Evolutionary conservation across 2,113 vertebrate species (phyloP).

Genomic region (Cheilinus undulatus): DNA sequence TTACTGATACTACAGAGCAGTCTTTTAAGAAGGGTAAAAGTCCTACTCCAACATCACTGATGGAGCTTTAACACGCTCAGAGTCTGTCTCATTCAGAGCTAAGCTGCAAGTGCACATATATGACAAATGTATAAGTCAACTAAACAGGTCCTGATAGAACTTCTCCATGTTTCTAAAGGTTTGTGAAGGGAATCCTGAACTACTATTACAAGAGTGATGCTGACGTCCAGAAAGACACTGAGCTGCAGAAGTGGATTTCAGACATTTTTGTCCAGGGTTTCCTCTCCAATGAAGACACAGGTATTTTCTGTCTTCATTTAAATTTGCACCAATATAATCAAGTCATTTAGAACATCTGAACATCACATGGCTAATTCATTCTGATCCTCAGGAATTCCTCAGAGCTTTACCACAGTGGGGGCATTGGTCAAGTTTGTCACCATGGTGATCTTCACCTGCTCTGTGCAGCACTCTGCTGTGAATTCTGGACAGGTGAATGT

Average conservation of each 20-base stretch:
- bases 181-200: conserved; percentile 67
- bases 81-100: too few species aligned
- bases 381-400: conserved; percentile 63
- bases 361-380: not conserved
- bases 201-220: conserved; percentile 68
- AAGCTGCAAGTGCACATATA: too few species aligned
- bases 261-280: conserved; percentile 87
- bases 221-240: conserved; percentile 73
- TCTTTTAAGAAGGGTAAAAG: too few species aligned
- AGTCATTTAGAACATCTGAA: too few species aligned
- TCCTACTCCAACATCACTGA: too few species aligned
- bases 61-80: too few species aligned
- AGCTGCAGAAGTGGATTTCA: conserved; percentile 85
- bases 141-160: not conserved
- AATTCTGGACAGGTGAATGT: conserved; percentile 74
- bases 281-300: conserved; percentile 74
- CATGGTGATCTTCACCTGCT: conserved; percentile 75
- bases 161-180: conserved; percentile 49
- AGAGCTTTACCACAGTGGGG: conserved; percentile 21
- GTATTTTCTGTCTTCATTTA: conserved; percentile 55
- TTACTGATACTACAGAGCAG: too few species aligned
- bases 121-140: too few species aligned
- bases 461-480: conserved; percentile 67
- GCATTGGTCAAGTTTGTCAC: conserved; percentile 74
- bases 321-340: not conserved